These are phyloP conservation scores for Acanthosepion esculentum DNA, from an alignment of 2,888 invertebrate genomes.

Conservation along the genomic window DNA sequence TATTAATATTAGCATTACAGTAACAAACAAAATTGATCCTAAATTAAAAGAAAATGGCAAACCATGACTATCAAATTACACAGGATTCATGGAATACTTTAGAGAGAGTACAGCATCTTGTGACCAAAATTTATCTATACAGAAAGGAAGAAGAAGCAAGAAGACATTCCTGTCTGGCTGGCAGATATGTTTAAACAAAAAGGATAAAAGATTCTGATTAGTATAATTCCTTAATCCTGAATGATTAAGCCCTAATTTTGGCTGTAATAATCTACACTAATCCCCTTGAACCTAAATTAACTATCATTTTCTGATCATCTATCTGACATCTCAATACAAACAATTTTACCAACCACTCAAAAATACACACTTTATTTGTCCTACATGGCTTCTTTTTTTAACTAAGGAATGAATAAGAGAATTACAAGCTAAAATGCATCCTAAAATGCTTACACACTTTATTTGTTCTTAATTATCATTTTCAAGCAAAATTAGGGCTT, in stretches of 20 bases:
- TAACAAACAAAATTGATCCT: too few relatives aligned
- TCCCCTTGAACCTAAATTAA: not conserved
- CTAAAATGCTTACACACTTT: not conserved
- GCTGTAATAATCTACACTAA: not conserved
- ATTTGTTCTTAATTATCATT: too few relatives aligned
- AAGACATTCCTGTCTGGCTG: too few relatives aligned
- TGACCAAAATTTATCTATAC: too few relatives aligned
- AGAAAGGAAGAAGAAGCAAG: too few relatives aligned
- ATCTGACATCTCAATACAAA: not conserved
- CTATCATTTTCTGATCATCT: not conserved
- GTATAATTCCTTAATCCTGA: not conserved
- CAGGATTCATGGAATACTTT: too few relatives aligned
- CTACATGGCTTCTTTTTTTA: not conserved
- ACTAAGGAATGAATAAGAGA: not conserved
- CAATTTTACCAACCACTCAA: not conserved
- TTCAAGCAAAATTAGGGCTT: too few relatives aligned
- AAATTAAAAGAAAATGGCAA: too few relatives aligned
- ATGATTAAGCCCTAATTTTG: slow-evolving; percentile 2
- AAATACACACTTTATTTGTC: not conserved
- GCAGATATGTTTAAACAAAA: too few relatives aligned
- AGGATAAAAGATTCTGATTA: not conserved
- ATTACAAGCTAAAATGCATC: not conserved
- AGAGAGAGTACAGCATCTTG: too few relatives aligned
- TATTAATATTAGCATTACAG: too few relatives aligned
- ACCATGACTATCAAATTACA: too few relatives aligned